Evolutionary conservation across 1,140 invertebrate genomes (phyloP), one percentile per base, ranked within the genome.

Genomic region (Ceratosolen solmsi): DNA sequence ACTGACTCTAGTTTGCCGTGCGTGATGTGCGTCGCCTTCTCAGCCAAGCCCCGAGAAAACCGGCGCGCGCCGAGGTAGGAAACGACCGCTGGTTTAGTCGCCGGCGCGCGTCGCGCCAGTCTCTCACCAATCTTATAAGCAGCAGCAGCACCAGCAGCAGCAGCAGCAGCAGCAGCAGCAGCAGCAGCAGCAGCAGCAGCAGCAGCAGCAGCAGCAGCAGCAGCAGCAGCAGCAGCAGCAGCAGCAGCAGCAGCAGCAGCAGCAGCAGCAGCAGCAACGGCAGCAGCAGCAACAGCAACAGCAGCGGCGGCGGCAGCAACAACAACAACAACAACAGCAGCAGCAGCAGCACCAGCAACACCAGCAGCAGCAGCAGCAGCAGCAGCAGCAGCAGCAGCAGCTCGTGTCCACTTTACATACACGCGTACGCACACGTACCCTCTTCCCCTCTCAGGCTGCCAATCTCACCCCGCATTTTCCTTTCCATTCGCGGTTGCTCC

Each of bases 101-200:
- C 79, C 79, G 71, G 72, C 79, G 27, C 46, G 15, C 54, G 58
- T 22, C 27, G 27, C 65, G 71, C 46, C 78, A 80, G 82, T 83
- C 73, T 76, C 51, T 77, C 72, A 51, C 58, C 78, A 73, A 80
- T 71, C 82, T 65, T 46, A 54, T 41, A 27, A 41, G 41, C 25
- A n/a, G 51, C 36, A 60, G n/a, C 33, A 63, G 46, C 20, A 20
- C 51, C 15, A 70, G 36, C 25, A 80, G 78, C 51, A 56, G 36
- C 68, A 58, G 65, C 33, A 58, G 65, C 22, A 20, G 17, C 30
- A 51, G 17, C 51, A 60, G 25, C 20, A 41, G 17, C 58, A 74
- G 41, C 38, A 60, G 36, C 49, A 71, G 15, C 54, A 41, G 33
- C 49, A 70, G 30, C 41, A 27, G 5, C 51, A 46, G 20, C 2